These are phyloP conservation scores for Bos javanicus DNA, from an alignment of 2,113 vertebrate species.

Conservation along the genomic window DNA sequence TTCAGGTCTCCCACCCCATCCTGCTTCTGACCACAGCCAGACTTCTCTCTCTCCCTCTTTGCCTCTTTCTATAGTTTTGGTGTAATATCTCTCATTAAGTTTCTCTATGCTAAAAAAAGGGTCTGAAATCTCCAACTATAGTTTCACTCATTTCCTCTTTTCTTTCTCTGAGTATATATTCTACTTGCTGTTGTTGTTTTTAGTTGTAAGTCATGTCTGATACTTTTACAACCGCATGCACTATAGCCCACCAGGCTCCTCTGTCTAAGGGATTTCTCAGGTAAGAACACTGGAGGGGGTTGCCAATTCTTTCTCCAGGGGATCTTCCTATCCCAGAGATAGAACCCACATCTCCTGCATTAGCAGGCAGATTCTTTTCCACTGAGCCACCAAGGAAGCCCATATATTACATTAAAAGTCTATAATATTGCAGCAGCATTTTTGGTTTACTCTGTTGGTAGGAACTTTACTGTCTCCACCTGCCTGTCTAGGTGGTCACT, in stretches of 20 bases:
- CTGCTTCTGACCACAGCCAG: background rate
- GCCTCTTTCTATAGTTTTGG: background rate
- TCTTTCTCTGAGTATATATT: background rate
- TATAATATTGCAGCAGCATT: background rate
- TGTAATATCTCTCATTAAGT: background rate
- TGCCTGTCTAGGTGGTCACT: background rate
- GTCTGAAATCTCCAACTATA: background rate
- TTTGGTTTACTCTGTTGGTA: background rate
- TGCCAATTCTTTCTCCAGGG: background rate
- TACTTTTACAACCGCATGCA: background rate
- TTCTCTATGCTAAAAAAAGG: background rate
- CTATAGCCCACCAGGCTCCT: background rate
- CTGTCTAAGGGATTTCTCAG: background rate
- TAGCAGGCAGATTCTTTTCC: background rate
- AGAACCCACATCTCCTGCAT: background rate
- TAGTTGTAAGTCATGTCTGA: background rate
- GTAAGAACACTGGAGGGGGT: background rate
- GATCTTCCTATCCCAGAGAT: background rate
- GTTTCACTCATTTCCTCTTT: background rate
- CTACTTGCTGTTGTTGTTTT: background rate
- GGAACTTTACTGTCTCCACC: background rate
- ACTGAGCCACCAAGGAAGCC: background rate
- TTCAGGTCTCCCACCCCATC: background rate
- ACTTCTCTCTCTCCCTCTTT: background rate
- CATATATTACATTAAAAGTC: background rate